Conservation (phyloP, 2,797 vertebrate species). For the Fistularia commersonii region DNA sequence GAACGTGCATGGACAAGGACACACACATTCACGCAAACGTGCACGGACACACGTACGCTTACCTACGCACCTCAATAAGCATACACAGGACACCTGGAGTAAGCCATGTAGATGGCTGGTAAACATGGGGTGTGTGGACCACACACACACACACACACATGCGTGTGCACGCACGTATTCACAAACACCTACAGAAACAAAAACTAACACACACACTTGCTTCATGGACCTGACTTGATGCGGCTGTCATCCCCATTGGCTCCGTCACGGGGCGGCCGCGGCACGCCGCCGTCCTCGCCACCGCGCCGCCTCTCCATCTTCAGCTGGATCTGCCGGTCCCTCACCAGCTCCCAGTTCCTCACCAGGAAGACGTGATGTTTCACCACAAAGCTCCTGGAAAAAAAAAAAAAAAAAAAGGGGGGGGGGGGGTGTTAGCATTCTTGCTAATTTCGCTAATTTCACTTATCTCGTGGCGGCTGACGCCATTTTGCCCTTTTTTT, state of each 20-base stretch:
- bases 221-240: conserved; percentile 92
- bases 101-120: not conserved
- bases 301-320: conserved; percentile 64
- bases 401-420: conserved; percentile 1
- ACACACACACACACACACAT: no score
- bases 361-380: conserved; percentile 92
- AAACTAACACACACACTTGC: conserved; percentile 79
- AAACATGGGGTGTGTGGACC: not conserved
- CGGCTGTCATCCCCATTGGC: conserved; percentile 83
- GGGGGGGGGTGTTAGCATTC: not conserved
- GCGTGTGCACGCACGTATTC: no score
- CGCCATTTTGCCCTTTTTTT: not conserved
- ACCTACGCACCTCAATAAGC: no score
- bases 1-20: conserved; percentile 37
- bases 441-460: no score
- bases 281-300: conserved; percentile 54
- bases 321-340: conserved; percentile 80
- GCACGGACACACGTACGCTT: not conserved
- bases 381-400: conserved; percentile 88
- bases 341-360: conserved; percentile 93
- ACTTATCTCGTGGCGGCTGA: no score
- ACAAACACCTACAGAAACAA: conserved; percentile 75
- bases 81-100: no score
- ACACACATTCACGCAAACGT: not conserved
- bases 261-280: conserved; percentile 75